Percentiles rank a stretch among this genome's conserved stretches.
These are phyloP conservation scores for Achlya flavicornis DNA, from an alignment of 2,888 invertebrate genomes.

Conservation along the genomic window DNA sequence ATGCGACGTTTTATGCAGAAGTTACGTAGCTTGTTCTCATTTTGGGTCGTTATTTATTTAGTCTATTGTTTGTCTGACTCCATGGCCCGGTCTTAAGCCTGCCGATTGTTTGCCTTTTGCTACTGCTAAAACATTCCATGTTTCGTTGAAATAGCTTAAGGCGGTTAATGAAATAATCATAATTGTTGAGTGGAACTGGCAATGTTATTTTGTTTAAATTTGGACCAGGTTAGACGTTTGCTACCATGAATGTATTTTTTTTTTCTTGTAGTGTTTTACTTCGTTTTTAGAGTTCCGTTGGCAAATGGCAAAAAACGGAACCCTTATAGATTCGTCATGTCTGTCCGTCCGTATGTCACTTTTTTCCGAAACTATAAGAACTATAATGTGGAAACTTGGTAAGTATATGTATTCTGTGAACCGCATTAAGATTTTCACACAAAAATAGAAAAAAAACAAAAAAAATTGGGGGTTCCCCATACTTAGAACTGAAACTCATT, in stretches of 20 bases:
- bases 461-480: no score
- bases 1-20: constrained; percentile 8
- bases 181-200: background rate
- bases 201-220: background rate
- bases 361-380: no score
- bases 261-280: background rate
- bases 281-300: no score
- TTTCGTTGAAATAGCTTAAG: background rate
- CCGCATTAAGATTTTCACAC: no score
- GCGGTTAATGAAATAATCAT: background rate
- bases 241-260: background rate
- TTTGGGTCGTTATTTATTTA: constrained; percentile 18
- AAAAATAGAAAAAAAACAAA: no score
- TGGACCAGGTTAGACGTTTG: background rate
- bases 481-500: no score
- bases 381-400: no score
- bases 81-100: constrained; percentile 7
- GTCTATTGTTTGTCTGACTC: constrained; percentile 15
- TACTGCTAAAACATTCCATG: background rate
- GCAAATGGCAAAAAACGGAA: no score
- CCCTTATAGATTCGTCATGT: no score
- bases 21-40: background rate
- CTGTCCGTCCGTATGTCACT: no score
- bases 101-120: constrained; percentile 12
- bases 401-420: no score